These are phyloP conservation scores for Phrynocephalus vlangalii DNA, from an alignment of 2,797 vertebrate genomes.

Conservation along the genomic window DNA sequence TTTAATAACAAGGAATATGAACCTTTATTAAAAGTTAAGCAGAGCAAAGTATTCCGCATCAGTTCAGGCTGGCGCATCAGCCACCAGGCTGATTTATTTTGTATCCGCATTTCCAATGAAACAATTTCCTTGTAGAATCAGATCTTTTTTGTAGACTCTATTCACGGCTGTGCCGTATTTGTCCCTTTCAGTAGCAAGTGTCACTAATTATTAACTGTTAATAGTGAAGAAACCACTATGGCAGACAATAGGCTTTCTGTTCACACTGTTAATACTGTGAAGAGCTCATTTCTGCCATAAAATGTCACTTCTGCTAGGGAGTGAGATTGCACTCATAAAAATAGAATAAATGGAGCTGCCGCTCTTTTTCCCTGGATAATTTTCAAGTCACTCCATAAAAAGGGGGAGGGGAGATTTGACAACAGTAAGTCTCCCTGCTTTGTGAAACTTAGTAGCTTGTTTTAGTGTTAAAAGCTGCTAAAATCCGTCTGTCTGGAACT, in stretches of 20 bases:
- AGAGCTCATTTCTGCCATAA: slow-evolving; percentile 75
- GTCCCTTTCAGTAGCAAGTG: slow-evolving; percentile 50
- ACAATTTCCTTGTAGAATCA: background rate
- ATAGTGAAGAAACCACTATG: slow-evolving; percentile 75
- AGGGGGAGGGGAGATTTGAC: slow-evolving; percentile 22
- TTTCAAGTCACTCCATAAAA: slow-evolving; percentile 50
- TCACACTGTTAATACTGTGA: slow-evolving; percentile 78
- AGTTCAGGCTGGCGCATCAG: background rate
- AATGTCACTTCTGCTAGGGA: slow-evolving; percentile 78
- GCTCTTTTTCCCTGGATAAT: slow-evolving; percentile 56
- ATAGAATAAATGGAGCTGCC: slow-evolving; percentile 72
- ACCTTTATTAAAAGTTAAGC: background rate
- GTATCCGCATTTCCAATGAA: background rate
- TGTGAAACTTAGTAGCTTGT: slow-evolving; percentile 7
- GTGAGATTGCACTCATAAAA: slow-evolving; percentile 73
- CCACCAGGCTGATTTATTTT: slow-evolving; percentile 1
- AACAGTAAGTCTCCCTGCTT: background rate
- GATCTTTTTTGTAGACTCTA: background rate
- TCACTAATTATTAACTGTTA: slow-evolving; percentile 79
- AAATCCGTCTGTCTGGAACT: background rate
- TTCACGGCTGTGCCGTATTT: slow-evolving; percentile 25
- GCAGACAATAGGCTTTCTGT: slow-evolving; percentile 75
- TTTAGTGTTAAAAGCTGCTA: slow-evolving; percentile 20
- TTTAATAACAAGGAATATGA: background rate
- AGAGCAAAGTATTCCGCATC: background rate